Evolutionary conservation across 2,888 invertebrate genomes (phyloP), one percentile per base, ranked within the genome.

Genomic region (Aleiodes testaceus): DNA sequence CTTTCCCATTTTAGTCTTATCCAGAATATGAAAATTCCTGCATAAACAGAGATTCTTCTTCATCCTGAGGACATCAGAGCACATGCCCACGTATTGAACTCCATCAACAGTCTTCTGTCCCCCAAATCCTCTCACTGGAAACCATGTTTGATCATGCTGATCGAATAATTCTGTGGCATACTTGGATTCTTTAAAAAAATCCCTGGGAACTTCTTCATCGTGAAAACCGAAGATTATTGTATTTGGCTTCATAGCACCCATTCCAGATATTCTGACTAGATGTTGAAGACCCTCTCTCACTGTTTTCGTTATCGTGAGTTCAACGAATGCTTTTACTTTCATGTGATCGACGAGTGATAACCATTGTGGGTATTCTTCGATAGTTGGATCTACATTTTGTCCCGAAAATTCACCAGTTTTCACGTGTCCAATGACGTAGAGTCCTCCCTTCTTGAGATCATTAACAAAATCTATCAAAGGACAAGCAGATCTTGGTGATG

Each of bases 181-280:
- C 45, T 80, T 87, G 16, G 87, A 87, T 64, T 78, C 91, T 74
- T 91, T 90, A 74, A 97, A 94, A 87, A 96, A 96, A 85, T 98
- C 96, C 47, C 89, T 88, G 0, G 95, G 94, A 0, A 89, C 82
- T 30, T 92, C 91, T 22, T 92, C 90, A 84, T 99, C 98, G 77
- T 96, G 92, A 89, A 98, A 99, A 16, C 99, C 99, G 55, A 99
- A 89, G 44, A 99, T 91, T 72, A 99, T 96, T 0, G 99, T 99
- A 85, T 99, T 99, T 0, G 99, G 98, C 87, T 99, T 99, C 99
- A 99, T 99, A 12, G 99, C 99, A 0, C 99, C 99, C 84, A 99
- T 92, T 2, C 99, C 99, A 0, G 97, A 93, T 72, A 98, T 89
- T 36, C 98, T 90, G 63, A 96, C 92, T 75, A 99, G 89, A 88